Evolutionary conservation across 1,140 invertebrate species (phyloP).

Genomic region (Saccostrea cuccullata): DNA sequence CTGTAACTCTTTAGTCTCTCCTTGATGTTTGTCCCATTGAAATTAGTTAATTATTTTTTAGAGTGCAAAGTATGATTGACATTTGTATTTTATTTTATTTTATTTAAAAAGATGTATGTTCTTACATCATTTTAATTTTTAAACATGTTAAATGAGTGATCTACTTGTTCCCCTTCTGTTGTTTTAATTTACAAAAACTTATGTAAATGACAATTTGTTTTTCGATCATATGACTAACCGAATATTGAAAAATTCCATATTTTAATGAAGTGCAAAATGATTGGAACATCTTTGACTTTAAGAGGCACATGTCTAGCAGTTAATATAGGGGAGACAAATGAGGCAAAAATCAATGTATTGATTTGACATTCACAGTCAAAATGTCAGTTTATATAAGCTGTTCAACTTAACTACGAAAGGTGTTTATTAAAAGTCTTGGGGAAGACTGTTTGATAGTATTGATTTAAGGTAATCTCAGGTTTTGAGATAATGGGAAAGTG

Average conservation of each 20-base stretch:
- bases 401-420: neutral
- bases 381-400: constrained; percentile 23
- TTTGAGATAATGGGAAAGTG: constrained; percentile 33
- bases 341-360: neutral
- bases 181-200: neutral
- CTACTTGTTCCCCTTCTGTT: too few relatives aligned
- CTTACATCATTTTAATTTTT: too few relatives aligned
- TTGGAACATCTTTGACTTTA: neutral
- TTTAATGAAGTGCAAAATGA: neutral
- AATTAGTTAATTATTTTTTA: constrained; percentile 10
- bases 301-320: neutral
- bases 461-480: constrained; percentile 33
- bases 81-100: neutral
- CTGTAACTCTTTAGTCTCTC: constrained; percentile 5
- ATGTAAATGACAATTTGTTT: neutral
- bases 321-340: neutral
- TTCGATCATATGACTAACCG: neutral
- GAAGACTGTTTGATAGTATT: constrained; percentile 22
- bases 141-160: too few relatives aligned
- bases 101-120: neutral
- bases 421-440: constrained; percentile 26
- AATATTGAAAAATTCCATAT: neutral
- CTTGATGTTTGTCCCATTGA: neutral
- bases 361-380: constrained; percentile 18
- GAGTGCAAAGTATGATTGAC: neutral